Conservation (phyloP, 2,888 invertebrate genomes). For the Andrena haemorrhoa region DNA sequence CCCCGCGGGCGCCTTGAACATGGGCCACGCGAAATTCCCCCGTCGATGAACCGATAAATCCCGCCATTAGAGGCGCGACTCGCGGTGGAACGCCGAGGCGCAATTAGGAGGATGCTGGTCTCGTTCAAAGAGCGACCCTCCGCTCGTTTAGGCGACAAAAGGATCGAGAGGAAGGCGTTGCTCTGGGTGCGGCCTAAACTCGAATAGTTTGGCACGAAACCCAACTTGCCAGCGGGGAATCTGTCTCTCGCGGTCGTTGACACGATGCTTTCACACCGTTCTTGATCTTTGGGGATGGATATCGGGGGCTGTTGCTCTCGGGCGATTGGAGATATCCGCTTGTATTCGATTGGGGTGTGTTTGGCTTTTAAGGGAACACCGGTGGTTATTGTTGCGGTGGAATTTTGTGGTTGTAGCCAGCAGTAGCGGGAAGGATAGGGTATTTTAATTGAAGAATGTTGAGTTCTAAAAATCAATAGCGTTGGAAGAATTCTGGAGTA, state of each 20-base stretch:
- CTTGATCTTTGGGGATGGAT: conserved; percentile 31
- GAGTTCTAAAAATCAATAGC: too few relatives aligned
- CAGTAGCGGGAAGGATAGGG: background rate
- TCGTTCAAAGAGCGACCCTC: background rate
- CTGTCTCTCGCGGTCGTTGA: conserved; percentile 65
- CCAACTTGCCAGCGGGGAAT: conserved; percentile 41
- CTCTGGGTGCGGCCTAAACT: conserved; percentile 65
- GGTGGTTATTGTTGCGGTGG: background rate
- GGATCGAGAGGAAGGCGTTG: conserved; percentile 49
- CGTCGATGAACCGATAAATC: background rate
- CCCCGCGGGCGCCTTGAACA: background rate
- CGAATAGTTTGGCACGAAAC: conserved; percentile 70
- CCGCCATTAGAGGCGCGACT: background rate
- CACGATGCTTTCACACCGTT: conserved; percentile 50
- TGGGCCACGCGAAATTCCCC: background rate
- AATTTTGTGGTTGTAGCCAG: background rate
- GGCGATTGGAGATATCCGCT: conserved; percentile 22
- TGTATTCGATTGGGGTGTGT: background rate
- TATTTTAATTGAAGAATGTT: too few relatives aligned
- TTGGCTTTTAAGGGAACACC: background rate
- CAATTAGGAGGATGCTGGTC: conserved; percentile 1
- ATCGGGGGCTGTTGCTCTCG: background rate
- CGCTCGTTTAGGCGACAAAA: conserved; percentile 52
- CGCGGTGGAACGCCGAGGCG: background rate
- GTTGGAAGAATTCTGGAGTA: too few relatives aligned